Percentiles rank a stretch among this genome's conserved stretches.
These are phyloP conservation scores for Xyrichtys novacula DNA, from an alignment of 2,797 vertebrate genomes.

Conservation along the genomic window DNA sequence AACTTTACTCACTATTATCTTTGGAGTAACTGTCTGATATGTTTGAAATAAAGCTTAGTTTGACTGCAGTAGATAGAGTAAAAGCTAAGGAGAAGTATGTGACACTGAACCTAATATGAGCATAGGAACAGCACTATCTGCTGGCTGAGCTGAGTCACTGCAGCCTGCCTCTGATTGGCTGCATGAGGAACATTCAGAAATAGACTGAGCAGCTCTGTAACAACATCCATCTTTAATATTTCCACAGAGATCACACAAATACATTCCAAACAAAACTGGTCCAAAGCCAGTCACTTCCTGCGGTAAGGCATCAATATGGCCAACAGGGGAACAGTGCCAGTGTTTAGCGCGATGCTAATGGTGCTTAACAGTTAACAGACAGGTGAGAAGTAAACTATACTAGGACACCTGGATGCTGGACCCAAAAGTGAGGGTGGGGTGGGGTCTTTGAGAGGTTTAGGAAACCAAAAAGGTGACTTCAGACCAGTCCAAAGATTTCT, in stretches of 20 bases:
- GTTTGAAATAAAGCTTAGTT: no score
- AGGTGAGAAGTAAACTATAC: neutral
- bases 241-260: constrained; percentile 1
- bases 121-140: neutral
- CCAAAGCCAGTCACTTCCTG: constrained; percentile 28
- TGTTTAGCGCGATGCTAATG: neutral
- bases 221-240: constrained; percentile 43
- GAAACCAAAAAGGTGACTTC: no score
- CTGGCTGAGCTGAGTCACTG: neutral
- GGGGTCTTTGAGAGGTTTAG: no score
- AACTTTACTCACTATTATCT: no score
- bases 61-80: no score
- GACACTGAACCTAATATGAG: no score
- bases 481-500: no score
- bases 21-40: no score
- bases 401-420: neutral
- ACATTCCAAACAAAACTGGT: constrained; percentile 27
- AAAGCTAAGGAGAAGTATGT: no score
- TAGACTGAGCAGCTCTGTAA: neutral
- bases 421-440: no score
- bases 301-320: constrained; percentile 6
- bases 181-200: neutral
- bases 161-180: neutral
- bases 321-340: neutral
- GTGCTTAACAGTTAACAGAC: neutral